Base-by-base conservation (phyloP, 2,888 invertebrate genomes). In the Drosophila colorata region DNA sequence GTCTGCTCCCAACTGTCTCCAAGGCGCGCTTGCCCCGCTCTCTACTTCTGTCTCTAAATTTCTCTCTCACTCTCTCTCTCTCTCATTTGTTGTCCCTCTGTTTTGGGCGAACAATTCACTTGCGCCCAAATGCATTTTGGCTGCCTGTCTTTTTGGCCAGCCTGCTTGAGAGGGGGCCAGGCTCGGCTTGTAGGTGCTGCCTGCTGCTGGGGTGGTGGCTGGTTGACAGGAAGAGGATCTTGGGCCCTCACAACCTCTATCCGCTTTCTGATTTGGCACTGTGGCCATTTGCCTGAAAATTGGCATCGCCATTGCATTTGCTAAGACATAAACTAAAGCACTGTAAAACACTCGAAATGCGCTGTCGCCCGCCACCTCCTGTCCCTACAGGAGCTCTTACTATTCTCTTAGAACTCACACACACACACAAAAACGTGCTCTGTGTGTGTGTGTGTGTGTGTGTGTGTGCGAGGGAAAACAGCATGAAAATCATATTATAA, bases 401-500 rank as follows among this genome's bases (percentile, higher is more conserved):
- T n/a, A 16, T 28, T n/a, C 33, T 16, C 38, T 20, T 8, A 57
- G 37, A 44, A 31, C 31, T 1, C 11, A 31, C 11, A 28, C 25
- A 28, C 28, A 28, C 23, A 23, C 23, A 23, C 23, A 23, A 5
- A 23, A 5, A 23, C 8, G 28, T 28, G 28, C 14, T 43, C 23
- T n/a, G 20, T 14, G 11, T 35, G 33, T 16, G 40, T 20, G 14
- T 35, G 18, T 44, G 16, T 18, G 23, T 41, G 23, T 53, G n/a
- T 33, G 33, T 23, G 18, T 68, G 57, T 65, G 66, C 37, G 33
- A 58, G 71, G 60, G 83, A 83, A 87, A 83, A 83, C 74, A 88
- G 85, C 88, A 85, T 85, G 88, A 85, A 87, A 85, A 84, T 88
- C 85, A 85, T 87, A 86, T 86, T 87, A 86, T 88, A 86, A 87